A percentile compares a stretch with the other conserved stretches of the same genome.
phyloP scores from a whole-genome alignment of 2,797 vertebrate species.

The Hydrophis major region DNA sequence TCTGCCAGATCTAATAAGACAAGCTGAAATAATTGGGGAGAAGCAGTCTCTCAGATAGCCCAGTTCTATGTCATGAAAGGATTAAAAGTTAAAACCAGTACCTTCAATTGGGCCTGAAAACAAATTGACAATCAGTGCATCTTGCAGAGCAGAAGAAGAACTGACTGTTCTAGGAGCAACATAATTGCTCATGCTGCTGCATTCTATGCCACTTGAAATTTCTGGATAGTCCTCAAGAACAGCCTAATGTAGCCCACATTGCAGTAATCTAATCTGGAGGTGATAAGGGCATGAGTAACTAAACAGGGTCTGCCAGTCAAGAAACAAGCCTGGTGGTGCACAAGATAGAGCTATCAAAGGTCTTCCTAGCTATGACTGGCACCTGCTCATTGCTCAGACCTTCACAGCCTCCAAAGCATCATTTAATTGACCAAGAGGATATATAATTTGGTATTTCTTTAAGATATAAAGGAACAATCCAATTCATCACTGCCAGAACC shows the following conservation, averaged over 20 bases:
- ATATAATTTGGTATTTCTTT: neutral
- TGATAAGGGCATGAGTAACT: neutral
- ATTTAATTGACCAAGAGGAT: neutral
- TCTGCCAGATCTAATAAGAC: neutral
- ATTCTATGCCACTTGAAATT: too few relatives aligned
- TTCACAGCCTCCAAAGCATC: neutral
- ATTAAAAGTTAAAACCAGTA: neutral
- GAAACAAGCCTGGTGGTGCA: neutral
- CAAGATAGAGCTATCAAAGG: neutral
- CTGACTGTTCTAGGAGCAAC: too few relatives aligned
- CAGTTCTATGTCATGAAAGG: neutral
- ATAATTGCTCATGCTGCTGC: too few relatives aligned
- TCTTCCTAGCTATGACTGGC: neutral
- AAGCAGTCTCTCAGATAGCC: neutral
- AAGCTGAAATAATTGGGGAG: neutral
- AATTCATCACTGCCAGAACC: neutral
- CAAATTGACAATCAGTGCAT: neutral
- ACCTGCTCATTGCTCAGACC: neutral
- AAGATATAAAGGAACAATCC: neutral
- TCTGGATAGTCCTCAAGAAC: too few relatives aligned
- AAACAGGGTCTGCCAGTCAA: neutral
- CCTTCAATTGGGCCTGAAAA: neutral
- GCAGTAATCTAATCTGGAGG: too few relatives aligned
- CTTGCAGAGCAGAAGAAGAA: neutral
- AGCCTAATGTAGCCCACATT: too few relatives aligned